Percentiles rank a stretch among this genome's conserved stretches.
These are phyloP conservation scores for Donacobius atricapilla DNA, from an alignment of 2,113 vertebrate genomes.

Conservation along the genomic window DNA sequence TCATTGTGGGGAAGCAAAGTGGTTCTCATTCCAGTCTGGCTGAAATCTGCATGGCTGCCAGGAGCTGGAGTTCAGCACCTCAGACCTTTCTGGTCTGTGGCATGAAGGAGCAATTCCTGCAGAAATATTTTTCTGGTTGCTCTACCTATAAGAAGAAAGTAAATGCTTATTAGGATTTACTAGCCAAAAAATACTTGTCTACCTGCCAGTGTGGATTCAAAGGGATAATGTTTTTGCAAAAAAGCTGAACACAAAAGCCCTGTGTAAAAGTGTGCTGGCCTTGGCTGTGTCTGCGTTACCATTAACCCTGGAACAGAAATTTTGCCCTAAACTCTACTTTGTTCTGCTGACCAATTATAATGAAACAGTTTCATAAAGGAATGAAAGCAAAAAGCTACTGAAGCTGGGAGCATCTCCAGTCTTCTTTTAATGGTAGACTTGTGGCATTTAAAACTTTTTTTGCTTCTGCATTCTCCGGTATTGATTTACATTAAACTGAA, in stretches of 20 bases:
- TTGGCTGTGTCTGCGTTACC: fast-evolving
- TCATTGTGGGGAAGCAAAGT: neutral
- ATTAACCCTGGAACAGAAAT: neutral
- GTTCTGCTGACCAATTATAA: neutral
- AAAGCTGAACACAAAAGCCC: neutral
- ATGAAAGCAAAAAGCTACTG: neutral
- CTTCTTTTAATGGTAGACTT: neutral
- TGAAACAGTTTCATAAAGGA: neutral
- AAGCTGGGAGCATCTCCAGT: neutral
- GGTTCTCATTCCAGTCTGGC: neutral
- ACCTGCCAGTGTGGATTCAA: neutral
- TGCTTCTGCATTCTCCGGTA: neutral
- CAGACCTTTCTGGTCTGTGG: neutral
- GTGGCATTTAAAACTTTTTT: neutral
- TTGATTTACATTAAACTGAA: neutral
- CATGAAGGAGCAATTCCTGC: neutral
- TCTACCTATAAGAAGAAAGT: neutral
- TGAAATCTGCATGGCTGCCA: neutral
- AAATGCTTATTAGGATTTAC: neutral
- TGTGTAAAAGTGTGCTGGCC: neutral
- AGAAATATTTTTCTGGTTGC: neutral
- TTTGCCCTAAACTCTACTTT: neutral
- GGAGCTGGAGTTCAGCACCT: neutral
- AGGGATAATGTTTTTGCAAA: neutral
- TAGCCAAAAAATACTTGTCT: neutral